phyloP scores from a whole-genome alignment of 2,113 vertebrate species.

The Nothoprocta pentlandii region DNA sequence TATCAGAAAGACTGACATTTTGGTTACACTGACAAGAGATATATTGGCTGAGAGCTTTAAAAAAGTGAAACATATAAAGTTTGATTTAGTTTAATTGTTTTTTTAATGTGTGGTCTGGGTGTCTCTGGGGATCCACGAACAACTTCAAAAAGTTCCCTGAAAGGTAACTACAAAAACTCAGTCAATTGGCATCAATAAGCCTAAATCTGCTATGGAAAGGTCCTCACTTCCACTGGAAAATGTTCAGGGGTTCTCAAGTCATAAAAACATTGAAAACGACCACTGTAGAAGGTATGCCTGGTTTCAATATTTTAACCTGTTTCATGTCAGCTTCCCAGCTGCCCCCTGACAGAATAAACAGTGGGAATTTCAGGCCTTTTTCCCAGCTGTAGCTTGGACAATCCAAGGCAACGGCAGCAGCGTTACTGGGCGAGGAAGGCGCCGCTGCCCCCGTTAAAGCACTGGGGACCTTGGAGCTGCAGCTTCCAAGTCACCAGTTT shows the following conservation, averaged over 20 bases:
- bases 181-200: not conserved
- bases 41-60: not conserved
- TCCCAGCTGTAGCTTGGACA: not conserved
- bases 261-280: constrained; percentile 18
- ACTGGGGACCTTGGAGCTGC: not conserved
- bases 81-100: not conserved
- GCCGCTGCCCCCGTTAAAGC: fast-evolving
- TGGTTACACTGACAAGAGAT: not conserved
- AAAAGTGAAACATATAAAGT: not conserved
- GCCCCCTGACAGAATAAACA: constrained; percentile 33
- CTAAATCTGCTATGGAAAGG: not conserved
- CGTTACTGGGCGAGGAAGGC: not conserved
- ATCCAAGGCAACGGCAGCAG: not conserved
- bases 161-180: not conserved
- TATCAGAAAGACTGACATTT: not conserved
- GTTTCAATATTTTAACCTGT: constrained; percentile 30
- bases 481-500: fast-evolving
- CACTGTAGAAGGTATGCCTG: constrained; percentile 13
- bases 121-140: not conserved
- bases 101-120: not conserved
- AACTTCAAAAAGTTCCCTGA: not conserved
- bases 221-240: not conserved
- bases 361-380: not conserved
- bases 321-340: constrained; percentile 15
- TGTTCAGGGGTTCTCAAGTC: not conserved